phyloP scores from a whole-genome alignment of 2,113 vertebrate species.

The Aegithalos caudatus region DNA sequence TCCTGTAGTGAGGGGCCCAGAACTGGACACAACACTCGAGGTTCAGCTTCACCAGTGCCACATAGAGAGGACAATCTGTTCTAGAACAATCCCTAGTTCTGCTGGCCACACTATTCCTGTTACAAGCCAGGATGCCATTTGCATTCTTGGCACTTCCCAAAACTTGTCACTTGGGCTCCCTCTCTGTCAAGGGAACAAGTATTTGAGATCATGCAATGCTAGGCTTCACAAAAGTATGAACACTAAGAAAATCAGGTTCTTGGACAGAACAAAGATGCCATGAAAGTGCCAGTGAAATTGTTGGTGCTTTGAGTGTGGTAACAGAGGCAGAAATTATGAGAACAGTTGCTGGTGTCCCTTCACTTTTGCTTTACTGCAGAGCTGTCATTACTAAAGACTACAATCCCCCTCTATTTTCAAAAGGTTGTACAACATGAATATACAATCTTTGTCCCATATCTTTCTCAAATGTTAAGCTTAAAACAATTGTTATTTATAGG shows the following conservation, averaged over 20 bases:
- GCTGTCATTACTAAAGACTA: not conserved
- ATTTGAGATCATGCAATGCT: not conserved
- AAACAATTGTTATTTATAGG: not conserved
- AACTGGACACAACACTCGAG: accelerated
- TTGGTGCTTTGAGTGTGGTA: not conserved
- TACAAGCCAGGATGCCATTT: not conserved
- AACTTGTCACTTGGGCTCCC: not conserved
- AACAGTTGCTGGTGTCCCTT: not conserved
- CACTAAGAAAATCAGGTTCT: not conserved
- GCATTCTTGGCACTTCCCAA: not conserved
- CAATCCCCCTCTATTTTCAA: not conserved
- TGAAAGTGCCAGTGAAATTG: not conserved
- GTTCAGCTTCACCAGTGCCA: not conserved
- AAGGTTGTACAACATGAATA: not conserved
- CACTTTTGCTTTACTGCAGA: not conserved
- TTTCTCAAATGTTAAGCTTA: not conserved
- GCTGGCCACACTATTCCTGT: not conserved
- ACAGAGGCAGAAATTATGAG: not conserved
- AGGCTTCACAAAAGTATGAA: not conserved
- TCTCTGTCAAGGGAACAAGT: not conserved
- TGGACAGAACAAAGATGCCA: not conserved
- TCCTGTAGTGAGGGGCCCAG: not conserved
- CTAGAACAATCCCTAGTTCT: no score
- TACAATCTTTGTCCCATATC: not conserved
- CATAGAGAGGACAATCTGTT: no score